phyloP scores from a whole-genome alignment of 2,888 invertebrate species.

The Synanthedon andrenaeformis region DNA sequence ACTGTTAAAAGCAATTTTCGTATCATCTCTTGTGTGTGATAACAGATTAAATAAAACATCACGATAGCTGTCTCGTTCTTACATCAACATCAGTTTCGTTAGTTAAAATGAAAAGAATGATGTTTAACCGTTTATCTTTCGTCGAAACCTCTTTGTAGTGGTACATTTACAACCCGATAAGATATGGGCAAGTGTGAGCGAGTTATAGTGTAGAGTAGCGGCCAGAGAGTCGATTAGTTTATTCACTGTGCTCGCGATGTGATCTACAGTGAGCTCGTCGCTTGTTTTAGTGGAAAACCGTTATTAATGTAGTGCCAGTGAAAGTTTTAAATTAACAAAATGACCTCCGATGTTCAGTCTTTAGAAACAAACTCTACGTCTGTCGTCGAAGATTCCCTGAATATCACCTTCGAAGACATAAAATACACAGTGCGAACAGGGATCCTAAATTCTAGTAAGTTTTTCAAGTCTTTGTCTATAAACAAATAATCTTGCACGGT shows the following conservation, averaged over 20 bases:
- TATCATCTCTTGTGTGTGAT: too few species aligned
- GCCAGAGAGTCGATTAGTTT: too few species aligned
- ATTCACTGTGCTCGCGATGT: constrained; percentile 20
- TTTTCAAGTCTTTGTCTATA: constrained; percentile 4
- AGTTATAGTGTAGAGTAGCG: too few species aligned
- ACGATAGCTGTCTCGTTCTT: too few species aligned
- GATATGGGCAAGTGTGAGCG: too few species aligned
- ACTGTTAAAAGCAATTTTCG: too few species aligned
- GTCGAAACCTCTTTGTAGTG: too few species aligned
- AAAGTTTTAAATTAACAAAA: constrained; percentile 20
- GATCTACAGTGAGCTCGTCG: constrained; percentile 20
- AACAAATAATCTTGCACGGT: background rate
- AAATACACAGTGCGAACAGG: constrained; percentile 74
- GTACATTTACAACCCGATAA: too few species aligned
- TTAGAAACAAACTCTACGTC: constrained; percentile 52
- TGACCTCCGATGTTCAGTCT: constrained; percentile 41
- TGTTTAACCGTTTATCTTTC: too few species aligned
- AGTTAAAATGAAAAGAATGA: too few species aligned
- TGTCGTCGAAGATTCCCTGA: constrained; percentile 59
- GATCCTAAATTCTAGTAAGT: constrained; percentile 67
- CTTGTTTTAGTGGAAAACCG: constrained; percentile 17
- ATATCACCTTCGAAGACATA: constrained; percentile 76
- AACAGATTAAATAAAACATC: too few species aligned
- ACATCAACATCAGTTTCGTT: too few species aligned
- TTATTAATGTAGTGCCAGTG: constrained; percentile 21